phyloP scores from a whole-genome alignment of 2,113 vertebrate species.

The Electrona antarctica region DNA sequence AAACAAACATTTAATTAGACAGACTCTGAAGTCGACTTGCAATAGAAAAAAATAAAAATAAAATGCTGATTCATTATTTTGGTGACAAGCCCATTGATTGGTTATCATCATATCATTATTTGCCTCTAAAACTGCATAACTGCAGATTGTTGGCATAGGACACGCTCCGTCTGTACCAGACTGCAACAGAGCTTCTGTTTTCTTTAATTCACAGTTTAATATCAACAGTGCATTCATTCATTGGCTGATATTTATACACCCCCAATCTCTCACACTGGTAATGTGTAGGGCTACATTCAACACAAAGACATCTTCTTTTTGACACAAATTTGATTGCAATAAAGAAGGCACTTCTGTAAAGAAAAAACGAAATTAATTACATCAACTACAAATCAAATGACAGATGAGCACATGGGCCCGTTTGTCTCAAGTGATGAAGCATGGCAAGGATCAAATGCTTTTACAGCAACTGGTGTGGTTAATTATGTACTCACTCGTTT shows the following conservation, averaged over 20 bases:
- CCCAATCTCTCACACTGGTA: conserved; percentile 13
- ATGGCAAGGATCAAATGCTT: neutral
- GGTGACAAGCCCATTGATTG: neutral
- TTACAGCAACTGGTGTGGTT: too few relatives aligned
- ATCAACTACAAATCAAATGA: too few relatives aligned
- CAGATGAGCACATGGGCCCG: neutral
- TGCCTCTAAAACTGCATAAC: neutral
- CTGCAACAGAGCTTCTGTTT: conserved; percentile 59
- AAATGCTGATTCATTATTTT: conserved; percentile 11
- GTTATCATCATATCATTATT: neutral
- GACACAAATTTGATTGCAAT: too few relatives aligned
- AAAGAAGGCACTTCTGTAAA: too few relatives aligned
- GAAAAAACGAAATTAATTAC: too few relatives aligned
- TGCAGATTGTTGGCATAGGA: conserved; percentile 2
- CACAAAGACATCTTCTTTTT: too few relatives aligned
- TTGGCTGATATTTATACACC: conserved; percentile 28
- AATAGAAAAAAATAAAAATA: conserved; percentile 14
- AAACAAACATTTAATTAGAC: conserved; percentile 56
- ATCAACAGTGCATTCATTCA: conserved; percentile 56
- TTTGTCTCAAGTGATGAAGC: conserved; percentile 12
- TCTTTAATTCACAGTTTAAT: conserved; percentile 67
- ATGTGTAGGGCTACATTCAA: conserved; percentile 12
- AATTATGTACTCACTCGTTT: too few relatives aligned
- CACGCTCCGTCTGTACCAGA: conserved; percentile 14
- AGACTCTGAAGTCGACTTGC: conserved; percentile 18